These are phyloP conservation scores for Mnemiopsis leidyi DNA, from an alignment of 37 sponge, comb jelly and placozoan species.

Conservation along the genomic window DNA sequence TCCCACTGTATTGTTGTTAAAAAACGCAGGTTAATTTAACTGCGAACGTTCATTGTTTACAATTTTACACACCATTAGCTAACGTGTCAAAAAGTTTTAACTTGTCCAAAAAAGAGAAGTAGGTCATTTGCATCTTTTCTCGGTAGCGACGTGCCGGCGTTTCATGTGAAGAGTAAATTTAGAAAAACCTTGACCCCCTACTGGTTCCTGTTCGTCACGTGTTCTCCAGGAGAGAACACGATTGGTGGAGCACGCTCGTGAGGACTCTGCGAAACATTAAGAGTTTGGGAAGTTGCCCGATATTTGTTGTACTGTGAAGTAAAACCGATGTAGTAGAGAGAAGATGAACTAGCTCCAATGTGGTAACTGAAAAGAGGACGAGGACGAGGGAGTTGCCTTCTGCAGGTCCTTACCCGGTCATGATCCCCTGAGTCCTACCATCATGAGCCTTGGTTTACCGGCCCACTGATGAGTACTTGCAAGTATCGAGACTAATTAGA, in stretches of 20 bases:
- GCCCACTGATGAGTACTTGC: background rate
- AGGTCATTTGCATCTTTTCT: background rate
- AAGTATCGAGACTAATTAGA: too few species aligned
- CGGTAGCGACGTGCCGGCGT: background rate
- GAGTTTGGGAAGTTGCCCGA: background rate
- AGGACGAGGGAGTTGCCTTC: background rate
- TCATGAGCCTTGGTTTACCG: background rate
- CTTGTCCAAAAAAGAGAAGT: background rate
- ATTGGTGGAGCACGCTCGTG: background rate
- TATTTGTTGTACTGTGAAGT: background rate
- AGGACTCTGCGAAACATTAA: background rate
- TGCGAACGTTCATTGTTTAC: background rate
- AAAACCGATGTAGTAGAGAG: background rate
- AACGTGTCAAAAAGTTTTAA: background rate
- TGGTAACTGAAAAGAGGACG: background rate
- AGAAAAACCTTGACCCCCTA: background rate
- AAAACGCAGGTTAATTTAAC: background rate
- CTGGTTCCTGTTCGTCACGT: background rate
- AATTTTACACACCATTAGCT: background rate
- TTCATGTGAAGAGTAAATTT: background rate
- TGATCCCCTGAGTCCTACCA: background rate
- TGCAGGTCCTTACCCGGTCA: background rate
- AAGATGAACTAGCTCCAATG: background rate
- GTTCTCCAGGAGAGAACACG: background rate
- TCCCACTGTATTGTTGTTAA: background rate